Percentiles rank a stretch among this genome's conserved stretches.
phyloP scores from a whole-genome alignment of 1,140 invertebrate species.

The Mactra quadrangularis region DNA sequence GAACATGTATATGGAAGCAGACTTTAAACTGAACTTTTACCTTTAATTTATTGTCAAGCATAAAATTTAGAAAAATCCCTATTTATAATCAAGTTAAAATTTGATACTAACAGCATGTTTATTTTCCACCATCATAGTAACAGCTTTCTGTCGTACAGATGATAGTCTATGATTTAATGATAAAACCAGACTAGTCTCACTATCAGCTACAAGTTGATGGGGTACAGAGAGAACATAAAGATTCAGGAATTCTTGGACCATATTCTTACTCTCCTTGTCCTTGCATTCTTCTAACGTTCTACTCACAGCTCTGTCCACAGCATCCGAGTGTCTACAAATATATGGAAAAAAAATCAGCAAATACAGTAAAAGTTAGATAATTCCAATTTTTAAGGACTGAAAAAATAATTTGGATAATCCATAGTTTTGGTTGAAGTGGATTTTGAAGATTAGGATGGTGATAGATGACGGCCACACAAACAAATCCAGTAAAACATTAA shows the following conservation, averaged over 20 bases:
- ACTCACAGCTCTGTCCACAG: slow-evolving; percentile 70
- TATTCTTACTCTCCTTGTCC: slow-evolving; percentile 37
- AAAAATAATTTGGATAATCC: too few relatives aligned
- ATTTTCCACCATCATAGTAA: slow-evolving; percentile 72
- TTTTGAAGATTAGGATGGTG: neutral
- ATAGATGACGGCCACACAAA: too few relatives aligned
- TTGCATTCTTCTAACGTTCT: slow-evolving; percentile 45
- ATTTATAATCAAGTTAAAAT: too few relatives aligned
- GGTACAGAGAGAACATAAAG: slow-evolving; percentile 74
- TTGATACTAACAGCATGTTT: slow-evolving; percentile 63
- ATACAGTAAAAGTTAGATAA: neutral
- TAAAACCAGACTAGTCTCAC: slow-evolving; percentile 69
- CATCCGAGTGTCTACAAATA: slow-evolving; percentile 68
- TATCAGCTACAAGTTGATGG: slow-evolving; percentile 71
- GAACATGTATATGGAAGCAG: too few relatives aligned
- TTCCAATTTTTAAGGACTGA: too few relatives aligned
- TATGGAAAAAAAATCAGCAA: too few relatives aligned
- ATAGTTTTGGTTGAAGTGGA: neutral
- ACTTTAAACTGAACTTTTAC: too few relatives aligned
- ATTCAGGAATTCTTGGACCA: slow-evolving; percentile 72
- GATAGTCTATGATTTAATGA: slow-evolving; percentile 74
- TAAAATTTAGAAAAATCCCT: too few relatives aligned
- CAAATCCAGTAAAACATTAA: too few relatives aligned
- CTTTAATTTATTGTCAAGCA: too few relatives aligned
- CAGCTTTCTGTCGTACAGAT: slow-evolving; percentile 72